phyloP scores from a whole-genome alignment of 2,888 invertebrate genomes.

The Deilephila porcellus region DNA sequence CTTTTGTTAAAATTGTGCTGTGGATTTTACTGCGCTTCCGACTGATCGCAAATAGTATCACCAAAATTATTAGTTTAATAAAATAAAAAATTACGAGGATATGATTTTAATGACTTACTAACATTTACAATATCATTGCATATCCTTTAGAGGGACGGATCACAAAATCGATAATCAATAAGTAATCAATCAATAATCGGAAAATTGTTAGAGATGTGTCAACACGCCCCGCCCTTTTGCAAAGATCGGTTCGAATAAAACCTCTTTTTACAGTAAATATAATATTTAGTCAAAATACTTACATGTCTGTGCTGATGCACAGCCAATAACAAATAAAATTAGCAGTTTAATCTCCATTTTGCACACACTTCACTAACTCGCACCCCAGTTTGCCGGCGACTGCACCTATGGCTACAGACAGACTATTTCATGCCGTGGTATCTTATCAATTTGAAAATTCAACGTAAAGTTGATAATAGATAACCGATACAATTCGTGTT shows the following conservation, averaged over 20 bases:
- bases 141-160: too few species aligned
- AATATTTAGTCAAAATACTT: constrained; percentile 48
- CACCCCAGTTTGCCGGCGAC: constrained; percentile 34
- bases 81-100: too few species aligned
- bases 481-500: constrained; percentile 11
- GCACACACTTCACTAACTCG: constrained; percentile 40
- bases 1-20: too few species aligned
- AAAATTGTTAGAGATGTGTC: not conserved
- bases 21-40: too few species aligned
- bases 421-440: constrained; percentile 50
- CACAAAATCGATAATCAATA: not conserved
- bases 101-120: too few species aligned
- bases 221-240: constrained; percentile 15
- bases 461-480: constrained; percentile 57
- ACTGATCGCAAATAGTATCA: too few species aligned
- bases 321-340: constrained; percentile 52
- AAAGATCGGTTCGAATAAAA: constrained; percentile 1
- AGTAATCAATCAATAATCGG: not conserved
- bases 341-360: constrained; percentile 59
- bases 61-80: too few species aligned
- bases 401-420: constrained; percentile 47
- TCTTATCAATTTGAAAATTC: constrained; percentile 81
- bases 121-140: too few species aligned
- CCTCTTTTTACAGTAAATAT: not conserved
- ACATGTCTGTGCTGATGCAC: constrained; percentile 59